Conservation (phyloP, 2,113 vertebrate genomes). For the Anoplopoma fimbria region DNA sequence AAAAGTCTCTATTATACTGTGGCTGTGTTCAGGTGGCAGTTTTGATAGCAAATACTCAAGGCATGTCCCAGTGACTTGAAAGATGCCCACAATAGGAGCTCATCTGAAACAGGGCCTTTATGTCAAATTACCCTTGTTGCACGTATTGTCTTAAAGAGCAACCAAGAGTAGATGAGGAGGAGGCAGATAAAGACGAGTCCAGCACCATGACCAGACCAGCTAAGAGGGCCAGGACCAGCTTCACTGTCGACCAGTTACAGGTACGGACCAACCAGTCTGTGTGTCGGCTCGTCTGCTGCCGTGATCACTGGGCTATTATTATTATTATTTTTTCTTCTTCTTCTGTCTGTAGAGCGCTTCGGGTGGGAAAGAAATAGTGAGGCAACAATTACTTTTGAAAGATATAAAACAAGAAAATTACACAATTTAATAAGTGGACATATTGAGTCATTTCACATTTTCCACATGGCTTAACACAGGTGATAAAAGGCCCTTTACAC, state of each 20-base stretch:
- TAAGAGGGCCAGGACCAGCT: slow-evolving; percentile 98
- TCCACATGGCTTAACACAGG: neutral
- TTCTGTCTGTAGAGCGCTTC: neutral
- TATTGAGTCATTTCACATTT: neutral
- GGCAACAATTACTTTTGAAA: neutral
- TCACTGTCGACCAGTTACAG: slow-evolving; percentile 98
- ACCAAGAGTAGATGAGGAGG: slow-evolving; percentile 87
- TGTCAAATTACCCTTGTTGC: neutral
- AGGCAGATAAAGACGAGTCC: slow-evolving; percentile 88
- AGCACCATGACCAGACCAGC: slow-evolving; percentile 89
- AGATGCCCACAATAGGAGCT: neutral
- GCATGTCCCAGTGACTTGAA: neutral
- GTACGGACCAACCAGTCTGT: slow-evolving; percentile 77
- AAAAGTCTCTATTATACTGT: neutral
- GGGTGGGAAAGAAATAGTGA: neutral
- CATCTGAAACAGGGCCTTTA: neutral
- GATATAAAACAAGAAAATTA: neutral
- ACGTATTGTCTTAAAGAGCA: slow-evolving; percentile 82
- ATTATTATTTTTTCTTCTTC: neutral
- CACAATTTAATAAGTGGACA: neutral
- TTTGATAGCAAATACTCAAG: neutral
- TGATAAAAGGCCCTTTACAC: no score
- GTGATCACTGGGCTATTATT: neutral
- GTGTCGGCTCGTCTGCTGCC: neutral
- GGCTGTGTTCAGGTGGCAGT: neutral